Evolutionary conservation across 23 tunicate species (phyloP), one percentile per base, ranked within the genome.

Genomic region (Trididemnum nubilum): DNA sequence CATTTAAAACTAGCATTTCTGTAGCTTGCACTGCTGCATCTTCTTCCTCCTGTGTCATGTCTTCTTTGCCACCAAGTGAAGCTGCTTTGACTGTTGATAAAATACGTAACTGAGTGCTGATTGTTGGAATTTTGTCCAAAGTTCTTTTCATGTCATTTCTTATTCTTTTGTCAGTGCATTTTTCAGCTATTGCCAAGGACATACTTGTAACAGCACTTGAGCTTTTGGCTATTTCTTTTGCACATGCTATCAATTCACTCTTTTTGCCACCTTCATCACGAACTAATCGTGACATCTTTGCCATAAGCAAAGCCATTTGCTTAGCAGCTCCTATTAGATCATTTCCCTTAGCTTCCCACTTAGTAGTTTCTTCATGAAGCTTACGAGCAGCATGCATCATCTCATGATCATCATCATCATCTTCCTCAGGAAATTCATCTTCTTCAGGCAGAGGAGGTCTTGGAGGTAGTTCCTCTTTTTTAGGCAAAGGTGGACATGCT

Each of bases 1-100:
- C 99, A 81, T 96, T 96, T 80, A 86, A 97, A 18, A 96, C 99
- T 79, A 96, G 64, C 97, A 96, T 87, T 76, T 96, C 99, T 32
- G 96, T 93, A 4, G 99, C 99, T 65, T 96, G 99, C 61, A 88
- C 90, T n/a, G 99, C 99, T 34, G 91, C 97, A 1, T 88, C 91
- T 77, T 86, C 91, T 28, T 89, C 95, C 33, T 89, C 98, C 63
- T 89, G 81, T 33, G 85, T 81, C 91, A 90, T 87, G 22, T 81
- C 77, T 18, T 65, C 49, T 7, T 39, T 58, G 61, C 91, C 89
- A 65, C 99, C 96, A 28, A 96, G 84, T 34, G 96, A 93, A 15
- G 99, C 95, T 36, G 99, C 99, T 87, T 96, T 96, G 2, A 96
- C 99, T 3, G 99, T 96, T 35, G 99, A 96, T 36, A 96, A 65